Evolutionary conservation across 30 jellyfish, hydroid and myxozoan species (phyloP).

Genomic region (Hydractinia echinata): DNA sequence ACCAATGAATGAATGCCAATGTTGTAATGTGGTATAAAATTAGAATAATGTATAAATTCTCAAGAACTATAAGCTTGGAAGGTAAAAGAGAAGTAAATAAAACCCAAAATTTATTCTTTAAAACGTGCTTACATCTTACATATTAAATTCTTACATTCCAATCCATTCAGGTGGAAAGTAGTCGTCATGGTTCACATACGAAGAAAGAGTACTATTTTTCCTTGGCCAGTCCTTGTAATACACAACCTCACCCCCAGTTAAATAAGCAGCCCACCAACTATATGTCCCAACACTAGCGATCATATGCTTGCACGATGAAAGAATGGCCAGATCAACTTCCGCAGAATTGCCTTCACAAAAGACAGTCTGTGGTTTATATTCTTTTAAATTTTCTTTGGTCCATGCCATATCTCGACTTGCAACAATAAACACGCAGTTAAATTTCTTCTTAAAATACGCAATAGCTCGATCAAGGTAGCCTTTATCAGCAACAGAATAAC

Average conservation of each 20-base stretch:
- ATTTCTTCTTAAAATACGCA: background rate
- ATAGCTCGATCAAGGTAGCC: background rate
- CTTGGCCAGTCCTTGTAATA: background rate
- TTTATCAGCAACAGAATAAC: background rate
- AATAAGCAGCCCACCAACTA: conserved; percentile 20
- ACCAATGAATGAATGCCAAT: no score
- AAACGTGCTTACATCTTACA: background rate
- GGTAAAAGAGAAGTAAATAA: no score
- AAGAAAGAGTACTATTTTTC: background rate
- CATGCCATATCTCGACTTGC: background rate
- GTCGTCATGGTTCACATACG: background rate
- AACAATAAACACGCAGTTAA: background rate
- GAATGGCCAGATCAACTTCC: background rate
- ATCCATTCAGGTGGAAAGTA: conserved; percentile 3
- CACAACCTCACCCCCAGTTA: conserved; percentile 9
- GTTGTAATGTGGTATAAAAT: no score
- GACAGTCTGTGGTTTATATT: background rate
- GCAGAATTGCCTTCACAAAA: background rate
- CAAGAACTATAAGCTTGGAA: no score
- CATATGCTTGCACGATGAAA: conserved; percentile 2
- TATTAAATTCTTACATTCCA: background rate
- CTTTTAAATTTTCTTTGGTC: background rate
- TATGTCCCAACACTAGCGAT: conserved; percentile 9
- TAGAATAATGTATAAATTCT: no score
- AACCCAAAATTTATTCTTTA: no score